Evolutionary conservation across 2,888 invertebrate genomes (phyloP).

Genomic region (Polymixis flavicincta): DNA sequence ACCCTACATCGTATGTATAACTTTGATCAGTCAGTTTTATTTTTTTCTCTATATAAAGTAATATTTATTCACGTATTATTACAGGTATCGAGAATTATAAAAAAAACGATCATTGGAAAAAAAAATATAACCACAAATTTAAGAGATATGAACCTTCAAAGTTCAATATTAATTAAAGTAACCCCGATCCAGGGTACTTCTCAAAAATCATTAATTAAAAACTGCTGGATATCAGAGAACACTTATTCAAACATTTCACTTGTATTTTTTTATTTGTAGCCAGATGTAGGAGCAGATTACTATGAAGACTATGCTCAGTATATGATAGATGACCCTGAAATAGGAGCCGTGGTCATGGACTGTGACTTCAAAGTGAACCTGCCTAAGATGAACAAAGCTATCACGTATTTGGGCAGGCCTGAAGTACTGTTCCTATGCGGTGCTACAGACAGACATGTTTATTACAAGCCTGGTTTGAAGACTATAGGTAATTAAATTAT

Average conservation of each 20-base stretch:
- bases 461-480: slow-evolving; percentile 74
- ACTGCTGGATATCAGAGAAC: neutral
- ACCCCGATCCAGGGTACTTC: too few relatives aligned
- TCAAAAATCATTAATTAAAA: neutral
- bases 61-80: too few relatives aligned
- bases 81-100: too few relatives aligned
- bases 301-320: slow-evolving; percentile 77
- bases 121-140: too few relatives aligned
- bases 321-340: slow-evolving; percentile 81
- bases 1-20: too few relatives aligned
- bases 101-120: too few relatives aligned
- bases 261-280: slow-evolving; percentile 71
- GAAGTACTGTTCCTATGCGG: slow-evolving; percentile 89
- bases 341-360: slow-evolving; percentile 91
- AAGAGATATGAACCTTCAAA: too few relatives aligned
- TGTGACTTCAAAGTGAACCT: slow-evolving; percentile 88
- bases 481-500: slow-evolving; percentile 76
- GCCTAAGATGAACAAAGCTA: slow-evolving; percentile 87
- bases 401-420: slow-evolving; percentile 84
- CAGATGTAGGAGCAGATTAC: slow-evolving; percentile 73
- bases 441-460: slow-evolving; percentile 84
- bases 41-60: too few relatives aligned
- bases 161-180: too few relatives aligned
- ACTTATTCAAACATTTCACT: neutral
- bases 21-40: too few relatives aligned